phyloP scores from a whole-genome alignment of 1,140 invertebrate genomes.

The Aplysia californica region DNA sequence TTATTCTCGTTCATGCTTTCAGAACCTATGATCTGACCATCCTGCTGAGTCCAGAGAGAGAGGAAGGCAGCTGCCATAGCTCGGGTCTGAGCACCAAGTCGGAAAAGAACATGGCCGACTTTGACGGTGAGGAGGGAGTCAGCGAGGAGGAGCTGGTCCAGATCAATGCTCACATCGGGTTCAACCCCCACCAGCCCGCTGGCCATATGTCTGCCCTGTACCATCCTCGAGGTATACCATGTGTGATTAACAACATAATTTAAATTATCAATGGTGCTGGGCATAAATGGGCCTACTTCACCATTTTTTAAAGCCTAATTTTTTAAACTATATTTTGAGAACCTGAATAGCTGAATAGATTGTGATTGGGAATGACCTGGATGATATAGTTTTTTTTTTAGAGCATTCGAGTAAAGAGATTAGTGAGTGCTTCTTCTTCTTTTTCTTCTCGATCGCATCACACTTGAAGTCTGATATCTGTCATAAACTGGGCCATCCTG shows the following conservation, averaged over 20 bases:
- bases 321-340: not conserved
- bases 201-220: slow-evolving; percentile 65
- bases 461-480: no score
- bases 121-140: slow-evolving; percentile 90
- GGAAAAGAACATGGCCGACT: slow-evolving; percentile 95
- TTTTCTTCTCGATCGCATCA: no score
- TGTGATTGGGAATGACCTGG: no score
- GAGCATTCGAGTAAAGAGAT: no score
- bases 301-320: not conserved
- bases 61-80: slow-evolving; percentile 73
- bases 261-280: not conserved
- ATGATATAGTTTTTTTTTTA: no score
- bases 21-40: slow-evolving; percentile 73
- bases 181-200: slow-evolving; percentile 58
- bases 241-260: not conserved
- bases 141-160: slow-evolving; percentile 85
- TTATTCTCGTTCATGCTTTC: no score
- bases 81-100: slow-evolving; percentile 92
- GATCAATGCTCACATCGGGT: slow-evolving; percentile 67
- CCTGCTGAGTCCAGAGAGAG: slow-evolving; percentile 69
- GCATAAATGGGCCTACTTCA: not conserved
- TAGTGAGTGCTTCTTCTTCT: no score
- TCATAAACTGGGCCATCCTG: no score
- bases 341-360: no score
- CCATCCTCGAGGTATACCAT: slow-evolving; percentile 18